phyloP scores from a whole-genome alignment of 1,140 invertebrate genomes.

The Drosophila elegans region DNA sequence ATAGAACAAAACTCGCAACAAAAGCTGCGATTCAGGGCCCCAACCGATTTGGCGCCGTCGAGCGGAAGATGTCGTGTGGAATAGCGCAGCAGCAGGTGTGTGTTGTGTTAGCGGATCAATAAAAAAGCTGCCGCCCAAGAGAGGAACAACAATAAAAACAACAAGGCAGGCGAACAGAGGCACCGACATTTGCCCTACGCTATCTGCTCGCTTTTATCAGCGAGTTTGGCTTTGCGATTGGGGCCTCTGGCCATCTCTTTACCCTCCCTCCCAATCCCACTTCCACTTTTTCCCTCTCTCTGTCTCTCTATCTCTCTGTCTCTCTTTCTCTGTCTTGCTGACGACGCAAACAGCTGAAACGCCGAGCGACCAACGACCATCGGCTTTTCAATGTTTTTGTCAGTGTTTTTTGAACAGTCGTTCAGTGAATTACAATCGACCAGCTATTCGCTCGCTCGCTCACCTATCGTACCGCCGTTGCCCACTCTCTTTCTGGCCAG shows the following conservation, averaged over 20 bases:
- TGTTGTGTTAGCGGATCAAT: constrained; percentile 8
- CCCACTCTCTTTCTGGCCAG: not conserved
- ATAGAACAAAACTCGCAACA: constrained; percentile 8
- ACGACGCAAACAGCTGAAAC: constrained; percentile 43
- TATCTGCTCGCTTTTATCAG: constrained; percentile 44
- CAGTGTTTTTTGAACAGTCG: constrained; percentile 70
- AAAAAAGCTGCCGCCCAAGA: constrained; percentile 13
- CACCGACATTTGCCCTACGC: constrained; percentile 26
- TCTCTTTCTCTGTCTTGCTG: constrained; percentile 4
- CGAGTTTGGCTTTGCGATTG: constrained; percentile 16
- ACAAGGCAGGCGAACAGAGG: not conserved
- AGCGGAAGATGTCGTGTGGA: constrained; percentile 19
- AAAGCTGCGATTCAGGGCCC: constrained; percentile 20
- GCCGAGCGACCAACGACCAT: constrained; percentile 17
- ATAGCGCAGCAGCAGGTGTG: constrained; percentile 3
- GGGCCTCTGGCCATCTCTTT: constrained; percentile 5
- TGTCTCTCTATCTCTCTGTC: not conserved
- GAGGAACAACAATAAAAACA: constrained; percentile 8
- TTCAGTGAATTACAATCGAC: constrained; percentile 55
- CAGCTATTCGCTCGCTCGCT: constrained; percentile 32
- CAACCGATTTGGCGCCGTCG: not conserved
- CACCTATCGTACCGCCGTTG: not conserved
- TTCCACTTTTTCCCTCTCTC: not conserved
- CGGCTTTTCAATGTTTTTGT: constrained; percentile 37
- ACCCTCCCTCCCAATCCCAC: not conserved